Conservation (phyloP, 1,140 invertebrate species). For the Neuroterus valhalla region DNA sequence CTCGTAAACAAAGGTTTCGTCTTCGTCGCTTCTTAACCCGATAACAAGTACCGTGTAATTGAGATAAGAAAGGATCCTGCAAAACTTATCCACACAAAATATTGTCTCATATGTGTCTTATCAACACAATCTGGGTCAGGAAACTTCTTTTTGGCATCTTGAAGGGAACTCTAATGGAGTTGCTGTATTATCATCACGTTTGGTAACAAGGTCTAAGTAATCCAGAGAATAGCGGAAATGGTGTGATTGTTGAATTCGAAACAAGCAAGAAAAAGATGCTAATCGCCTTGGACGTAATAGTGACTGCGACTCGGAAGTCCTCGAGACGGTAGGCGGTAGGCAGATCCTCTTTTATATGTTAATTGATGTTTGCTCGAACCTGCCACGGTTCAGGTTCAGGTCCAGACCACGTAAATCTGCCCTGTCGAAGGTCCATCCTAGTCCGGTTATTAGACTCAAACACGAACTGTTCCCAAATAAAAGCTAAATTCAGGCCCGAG, state of each 20-base stretch:
- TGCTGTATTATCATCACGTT: too few relatives aligned
- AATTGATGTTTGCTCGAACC: slow-evolving; percentile 3
- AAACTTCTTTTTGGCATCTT: too few relatives aligned
- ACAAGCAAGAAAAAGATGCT: not conserved
- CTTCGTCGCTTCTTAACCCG: slow-evolving; percentile 27
- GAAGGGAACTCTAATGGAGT: too few relatives aligned
- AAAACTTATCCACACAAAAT: too few relatives aligned
- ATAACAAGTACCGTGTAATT: slow-evolving; percentile 2
- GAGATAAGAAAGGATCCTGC: not conserved
- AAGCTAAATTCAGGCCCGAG: not conserved
- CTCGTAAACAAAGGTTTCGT: slow-evolving; percentile 50
- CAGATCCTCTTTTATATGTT: slow-evolving; percentile 11
- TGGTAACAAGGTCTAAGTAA: not conserved
- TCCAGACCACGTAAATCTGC: slow-evolving; percentile 9
- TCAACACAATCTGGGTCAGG: too few relatives aligned
- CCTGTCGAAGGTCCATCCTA: not conserved
- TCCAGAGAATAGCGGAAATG: not conserved
- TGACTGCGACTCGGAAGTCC: slow-evolving; percentile 11
- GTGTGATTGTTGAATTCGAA: not conserved
- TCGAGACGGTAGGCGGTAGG: slow-evolving; percentile 10
- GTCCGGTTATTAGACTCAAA: not conserved
- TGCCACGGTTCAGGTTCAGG: not conserved
- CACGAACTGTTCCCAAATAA: too few relatives aligned
- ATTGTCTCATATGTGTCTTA: too few relatives aligned
- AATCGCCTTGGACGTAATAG: not conserved